phyloP scores from a whole-genome alignment of 2,888 invertebrate species.

The Nebria salina region DNA sequence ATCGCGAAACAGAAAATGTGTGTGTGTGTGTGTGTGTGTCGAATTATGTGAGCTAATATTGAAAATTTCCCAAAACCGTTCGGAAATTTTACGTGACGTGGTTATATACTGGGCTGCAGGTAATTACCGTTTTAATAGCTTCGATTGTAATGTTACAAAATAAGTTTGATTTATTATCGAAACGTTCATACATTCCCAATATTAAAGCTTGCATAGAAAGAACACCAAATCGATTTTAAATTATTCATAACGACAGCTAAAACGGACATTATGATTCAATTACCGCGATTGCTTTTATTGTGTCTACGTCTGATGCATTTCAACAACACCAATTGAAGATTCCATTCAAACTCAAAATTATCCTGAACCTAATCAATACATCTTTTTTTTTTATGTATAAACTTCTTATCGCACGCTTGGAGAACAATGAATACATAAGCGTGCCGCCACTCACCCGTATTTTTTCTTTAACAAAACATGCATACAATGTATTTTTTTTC shows the following conservation, averaged over 20 bases:
- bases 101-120: slow-evolving; percentile 28
- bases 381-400: too few relatives aligned
- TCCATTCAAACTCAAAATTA: too few relatives aligned
- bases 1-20: neutral
- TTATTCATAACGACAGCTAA: slow-evolving; percentile 16
- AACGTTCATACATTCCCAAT: slow-evolving; percentile 35
- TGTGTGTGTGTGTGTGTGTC: neutral
- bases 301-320: neutral
- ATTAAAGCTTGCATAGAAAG: slow-evolving; percentile 14
- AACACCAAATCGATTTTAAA: slow-evolving; percentile 16
- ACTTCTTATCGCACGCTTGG: too few relatives aligned
- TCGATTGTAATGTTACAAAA: slow-evolving; percentile 41
- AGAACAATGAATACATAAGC: too few relatives aligned
- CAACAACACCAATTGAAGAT: too few relatives aligned
- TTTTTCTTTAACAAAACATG: too few relatives aligned
- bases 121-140: slow-evolving; percentile 43
- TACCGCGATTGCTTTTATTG: neutral
- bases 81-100: slow-evolving; percentile 42
- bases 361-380: too few relatives aligned
- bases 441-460: too few relatives aligned
- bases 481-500: too few relatives aligned
- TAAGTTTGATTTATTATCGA: slow-evolving; percentile 43
- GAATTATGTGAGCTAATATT: slow-evolving; percentile 24
- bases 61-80: slow-evolving; percentile 40
- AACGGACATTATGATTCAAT: neutral